phyloP scores from a whole-genome alignment of 2,797 vertebrate species.

The Psittacula derbiana region DNA sequence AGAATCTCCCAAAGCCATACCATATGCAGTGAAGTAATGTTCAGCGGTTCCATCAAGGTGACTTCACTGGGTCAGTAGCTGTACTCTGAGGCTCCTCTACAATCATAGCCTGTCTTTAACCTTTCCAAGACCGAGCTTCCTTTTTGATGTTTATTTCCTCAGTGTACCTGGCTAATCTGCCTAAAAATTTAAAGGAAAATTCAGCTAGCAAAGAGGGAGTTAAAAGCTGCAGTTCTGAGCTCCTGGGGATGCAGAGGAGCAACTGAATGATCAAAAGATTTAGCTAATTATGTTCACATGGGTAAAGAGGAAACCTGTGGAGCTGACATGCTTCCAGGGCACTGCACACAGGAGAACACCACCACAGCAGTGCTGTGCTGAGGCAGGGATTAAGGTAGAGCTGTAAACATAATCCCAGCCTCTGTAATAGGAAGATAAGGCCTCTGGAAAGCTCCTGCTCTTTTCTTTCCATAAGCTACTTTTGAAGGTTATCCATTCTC shows the following conservation, averaged over 20 bases:
- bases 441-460: neutral
- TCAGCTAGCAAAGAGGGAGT: neutral
- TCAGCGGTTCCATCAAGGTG: constrained; percentile 2
- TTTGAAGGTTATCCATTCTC: neutral
- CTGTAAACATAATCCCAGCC: neutral
- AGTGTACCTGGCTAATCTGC: neutral
- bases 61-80: neutral
- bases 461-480: neutral
- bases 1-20: neutral
- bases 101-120: neutral
- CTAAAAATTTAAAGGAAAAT: neutral
- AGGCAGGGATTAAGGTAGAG: neutral
- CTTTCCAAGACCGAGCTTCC: neutral
- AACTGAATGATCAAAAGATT: neutral
- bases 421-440: neutral
- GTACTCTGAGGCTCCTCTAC: neutral
- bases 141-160: neutral
- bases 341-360: neutral
- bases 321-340: neutral
- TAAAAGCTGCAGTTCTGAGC: neutral
- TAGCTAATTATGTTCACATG: neutral
- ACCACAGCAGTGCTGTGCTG: neutral
- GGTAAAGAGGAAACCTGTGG: neutral
- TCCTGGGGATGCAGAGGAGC: neutral
- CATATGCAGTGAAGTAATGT: neutral